Base-by-base conservation (phyloP, 2,113 vertebrate species). In the Paedocypris sp. region DNA sequence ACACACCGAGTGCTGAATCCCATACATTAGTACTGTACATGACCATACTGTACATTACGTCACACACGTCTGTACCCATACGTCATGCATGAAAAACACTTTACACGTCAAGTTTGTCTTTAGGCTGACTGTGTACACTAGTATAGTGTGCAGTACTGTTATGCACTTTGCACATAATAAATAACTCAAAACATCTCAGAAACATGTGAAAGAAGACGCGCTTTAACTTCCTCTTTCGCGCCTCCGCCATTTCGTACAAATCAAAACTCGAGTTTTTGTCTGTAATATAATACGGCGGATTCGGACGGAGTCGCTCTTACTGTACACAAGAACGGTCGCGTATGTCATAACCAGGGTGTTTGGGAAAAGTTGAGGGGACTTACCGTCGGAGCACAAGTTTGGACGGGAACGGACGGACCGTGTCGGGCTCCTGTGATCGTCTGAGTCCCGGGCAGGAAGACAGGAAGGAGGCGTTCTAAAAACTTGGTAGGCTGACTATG, bases 171-270 rank as follows among this genome's bases (percentile, higher is more conserved):
- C 52, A 41, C 35, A 4, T 10, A 11, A 6, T 7, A 20, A 50
- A n/a, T 9, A 10, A 2, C 15, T 51, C n/a, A 13, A 16, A 16
- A 6, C 7, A 7, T 8, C 28, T 18, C 41, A 19, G 28, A 56
- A 18, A 5, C n/a, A 13, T 33, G 3, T n/a, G 12, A 28, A 28
- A 11, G 12, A 23, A 41, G 26, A 43, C 19, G 16, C 26, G 38
- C 19, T 29, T 16, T 13, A 32, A 62, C 60, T 62, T 62, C 60
- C 60, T 62, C 19, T 28, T 52, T 20, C 33, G 29, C 16, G 9
- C 5, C 36, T 53, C 65, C 66, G 66, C 66, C 66, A 68, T 68
- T 63, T 68, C 53, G 48, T 10, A 51, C 19, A 23, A 33, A 43
- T 12, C 4, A 11, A 33, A 50, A 33, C 13, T 4, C 4, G 1